phyloP scores from a whole-genome alignment of 1,140 invertebrate genomes.

The Campodea augens region DNA sequence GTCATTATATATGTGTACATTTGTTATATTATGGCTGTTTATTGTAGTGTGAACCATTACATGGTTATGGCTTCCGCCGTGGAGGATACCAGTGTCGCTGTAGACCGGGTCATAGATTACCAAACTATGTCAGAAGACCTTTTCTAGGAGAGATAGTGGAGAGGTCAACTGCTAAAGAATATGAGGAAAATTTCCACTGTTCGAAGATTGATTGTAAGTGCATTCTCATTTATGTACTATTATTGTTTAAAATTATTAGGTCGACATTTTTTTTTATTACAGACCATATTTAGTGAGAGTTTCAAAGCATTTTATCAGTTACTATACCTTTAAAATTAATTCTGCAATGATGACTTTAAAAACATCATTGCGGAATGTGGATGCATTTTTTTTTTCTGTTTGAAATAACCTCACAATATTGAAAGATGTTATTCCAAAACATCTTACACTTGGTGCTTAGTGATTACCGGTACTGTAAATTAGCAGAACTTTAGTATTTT shows the following conservation, averaged over 20 bases:
- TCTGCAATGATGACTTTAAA: no score
- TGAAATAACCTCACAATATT: no score
- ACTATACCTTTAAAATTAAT: no score
- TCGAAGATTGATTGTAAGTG: constrained; percentile 77
- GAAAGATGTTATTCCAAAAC: no score
- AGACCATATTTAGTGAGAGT: no score
- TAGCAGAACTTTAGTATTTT: no score
- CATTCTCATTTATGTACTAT: no score
- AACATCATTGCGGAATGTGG: background rate
- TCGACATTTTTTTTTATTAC: background rate
- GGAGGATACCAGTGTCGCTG: constrained; percentile 93
- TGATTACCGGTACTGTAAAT: no score
- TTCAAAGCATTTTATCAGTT: no score
- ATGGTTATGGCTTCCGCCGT: constrained; percentile 85
- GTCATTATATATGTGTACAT: constrained; percentile 4
- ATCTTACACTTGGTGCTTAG: no score
- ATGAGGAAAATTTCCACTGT: constrained; percentile 83
- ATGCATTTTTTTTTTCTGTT: no score
- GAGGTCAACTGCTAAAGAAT: constrained; percentile 74
- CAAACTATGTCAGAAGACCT: constrained; percentile 64
- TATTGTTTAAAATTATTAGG: no score
- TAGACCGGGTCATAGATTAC: constrained; percentile 69
- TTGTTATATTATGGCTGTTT: constrained; percentile 16
- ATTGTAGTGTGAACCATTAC: constrained; percentile 89
- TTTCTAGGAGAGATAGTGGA: constrained; percentile 87